Conservation (phyloP, 2,888 invertebrate species). For the Parascotia fuliginaria region DNA sequence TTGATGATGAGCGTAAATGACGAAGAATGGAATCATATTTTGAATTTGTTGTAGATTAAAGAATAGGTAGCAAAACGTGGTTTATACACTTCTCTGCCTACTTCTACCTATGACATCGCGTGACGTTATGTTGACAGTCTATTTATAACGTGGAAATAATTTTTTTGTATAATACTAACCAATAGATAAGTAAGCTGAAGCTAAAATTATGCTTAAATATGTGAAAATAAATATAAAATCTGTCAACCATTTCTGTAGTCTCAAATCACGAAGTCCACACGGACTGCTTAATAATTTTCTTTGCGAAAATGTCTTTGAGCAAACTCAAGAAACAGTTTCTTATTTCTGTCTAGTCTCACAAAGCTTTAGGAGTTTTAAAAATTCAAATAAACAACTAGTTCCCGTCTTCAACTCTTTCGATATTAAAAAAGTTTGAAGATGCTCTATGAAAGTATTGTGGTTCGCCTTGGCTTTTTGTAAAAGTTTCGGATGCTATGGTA, state of each 20-base stretch:
- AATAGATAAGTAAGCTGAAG: too few species aligned
- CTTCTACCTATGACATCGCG: too few species aligned
- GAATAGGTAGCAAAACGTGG: too few species aligned
- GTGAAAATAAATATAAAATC: neutral
- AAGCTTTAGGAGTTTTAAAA: conserved; percentile 32
- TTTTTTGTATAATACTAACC: neutral
- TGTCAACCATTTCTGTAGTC: neutral
- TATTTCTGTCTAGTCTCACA: conserved; percentile 17
- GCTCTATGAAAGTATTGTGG: conserved; percentile 23
- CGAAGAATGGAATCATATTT: too few species aligned
- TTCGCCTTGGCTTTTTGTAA: conserved; percentile 7
- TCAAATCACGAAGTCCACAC: neutral
- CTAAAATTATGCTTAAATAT: too few species aligned
- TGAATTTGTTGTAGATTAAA: too few species aligned
- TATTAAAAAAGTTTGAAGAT: conserved; percentile 61
- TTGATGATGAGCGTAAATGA: neutral
- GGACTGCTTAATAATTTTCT: neutral
- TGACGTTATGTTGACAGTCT: too few species aligned
- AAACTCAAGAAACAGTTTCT: conserved; percentile 7
- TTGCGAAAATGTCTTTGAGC: conserved; percentile 7
- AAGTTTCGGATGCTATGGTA: too few species aligned
- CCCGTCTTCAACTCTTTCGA: conserved; percentile 46
- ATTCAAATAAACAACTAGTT: conserved; percentile 48
- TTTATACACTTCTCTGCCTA: too few species aligned
- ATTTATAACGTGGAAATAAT: neutral